Conservation (phyloP, 2,888 invertebrate species). For the Epicampocera succincta region DNA sequence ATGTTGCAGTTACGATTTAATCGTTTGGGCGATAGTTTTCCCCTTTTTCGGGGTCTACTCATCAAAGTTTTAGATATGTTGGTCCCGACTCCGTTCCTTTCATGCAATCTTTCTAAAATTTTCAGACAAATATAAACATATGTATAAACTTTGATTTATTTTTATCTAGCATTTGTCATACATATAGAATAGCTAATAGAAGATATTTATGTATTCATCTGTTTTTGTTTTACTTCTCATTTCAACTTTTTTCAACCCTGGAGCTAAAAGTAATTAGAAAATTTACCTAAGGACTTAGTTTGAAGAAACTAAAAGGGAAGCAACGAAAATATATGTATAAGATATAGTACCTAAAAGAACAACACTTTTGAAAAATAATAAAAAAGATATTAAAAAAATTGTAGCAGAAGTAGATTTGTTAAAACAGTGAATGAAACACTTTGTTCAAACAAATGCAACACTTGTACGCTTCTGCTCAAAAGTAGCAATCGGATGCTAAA, state of each 20-base stretch:
- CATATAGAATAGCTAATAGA: too few species aligned
- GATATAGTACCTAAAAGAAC: constrained; percentile 39
- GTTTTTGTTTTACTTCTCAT: constrained; percentile 16
- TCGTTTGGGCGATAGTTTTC: too few species aligned
- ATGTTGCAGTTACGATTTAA: too few species aligned
- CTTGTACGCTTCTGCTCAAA: not conserved
- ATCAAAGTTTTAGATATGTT: too few species aligned
- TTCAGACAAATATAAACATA: too few species aligned
- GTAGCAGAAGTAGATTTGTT: constrained; percentile 3
- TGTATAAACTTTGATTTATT: constrained; percentile 26
- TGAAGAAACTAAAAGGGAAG: constrained; percentile 32
- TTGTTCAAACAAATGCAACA: constrained; percentile 14
- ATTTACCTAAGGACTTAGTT: constrained; percentile 59
- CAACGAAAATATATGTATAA: not conserved
- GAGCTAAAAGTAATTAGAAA: constrained; percentile 66
- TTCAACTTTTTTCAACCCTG: constrained; percentile 27
- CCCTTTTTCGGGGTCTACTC: too few species aligned
- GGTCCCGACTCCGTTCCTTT: too few species aligned
- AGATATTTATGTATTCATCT: not conserved
- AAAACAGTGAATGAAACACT: constrained; percentile 28
- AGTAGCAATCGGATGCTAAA: constrained; percentile 13
- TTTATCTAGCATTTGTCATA: constrained; percentile 28
- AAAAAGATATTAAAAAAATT: not conserved
- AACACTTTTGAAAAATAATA: constrained; percentile 16
- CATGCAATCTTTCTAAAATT: too few species aligned